Evolutionary conservation across 2,797 vertebrate species (phyloP).

Genomic region (Silurus aristotelis): DNA sequence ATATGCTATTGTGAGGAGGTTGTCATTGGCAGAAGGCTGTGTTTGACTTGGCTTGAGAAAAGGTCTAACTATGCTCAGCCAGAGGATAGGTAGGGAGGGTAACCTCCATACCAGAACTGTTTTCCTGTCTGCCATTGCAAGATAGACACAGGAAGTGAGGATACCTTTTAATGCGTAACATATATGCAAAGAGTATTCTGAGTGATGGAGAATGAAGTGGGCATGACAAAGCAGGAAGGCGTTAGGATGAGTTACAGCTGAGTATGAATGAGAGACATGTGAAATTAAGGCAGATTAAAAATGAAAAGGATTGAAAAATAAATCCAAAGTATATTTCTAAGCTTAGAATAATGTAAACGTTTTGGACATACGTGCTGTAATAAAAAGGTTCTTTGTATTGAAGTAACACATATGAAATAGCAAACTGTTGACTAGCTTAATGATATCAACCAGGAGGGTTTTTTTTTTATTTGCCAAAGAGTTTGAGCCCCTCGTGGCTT

Average conservation of each 20-base stretch:
- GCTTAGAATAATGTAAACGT: neutral
- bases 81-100: constrained; percentile 24
- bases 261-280: neutral
- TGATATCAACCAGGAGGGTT: neutral
- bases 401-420: neutral
- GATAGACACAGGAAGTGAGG: constrained; percentile 31
- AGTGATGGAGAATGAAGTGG: constrained; percentile 4
- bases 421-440: neutral
- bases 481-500: neutral
- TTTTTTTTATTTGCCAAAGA: neutral
- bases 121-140: constrained; percentile 38
- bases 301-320: neutral
- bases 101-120: constrained; percentile 31
- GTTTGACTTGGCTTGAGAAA: constrained; percentile 41
- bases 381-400: neutral
- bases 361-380: neutral
- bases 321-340: neutral
- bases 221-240: neutral
- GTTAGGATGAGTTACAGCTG: neutral
- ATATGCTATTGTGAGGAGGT: constrained; percentile 18
- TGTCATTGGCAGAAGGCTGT: constrained; percentile 38
- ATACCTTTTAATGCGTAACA: constrained; percentile 28
- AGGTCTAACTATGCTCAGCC: constrained; percentile 25
- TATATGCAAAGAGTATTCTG: neutral
- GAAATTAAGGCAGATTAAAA: neutral